Evolutionary conservation across 1,140 invertebrate genomes (phyloP).

Genomic region (Drosophila leontia): DNA sequence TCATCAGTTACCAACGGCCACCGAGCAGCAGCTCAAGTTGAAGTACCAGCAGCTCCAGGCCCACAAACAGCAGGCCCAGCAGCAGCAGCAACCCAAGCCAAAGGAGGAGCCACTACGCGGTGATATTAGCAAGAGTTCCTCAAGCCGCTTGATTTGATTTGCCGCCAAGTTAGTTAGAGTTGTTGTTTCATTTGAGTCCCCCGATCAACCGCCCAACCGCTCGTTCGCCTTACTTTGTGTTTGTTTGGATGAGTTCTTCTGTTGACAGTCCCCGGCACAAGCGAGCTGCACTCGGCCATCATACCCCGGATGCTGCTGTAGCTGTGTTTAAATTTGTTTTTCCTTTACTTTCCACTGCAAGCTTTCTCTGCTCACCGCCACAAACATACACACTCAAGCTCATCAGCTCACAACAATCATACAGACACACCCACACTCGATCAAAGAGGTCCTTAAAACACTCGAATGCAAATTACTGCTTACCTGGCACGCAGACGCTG

Average conservation of each 20-base stretch:
- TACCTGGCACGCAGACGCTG: slow-evolving; percentile 47
- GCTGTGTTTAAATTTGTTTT: slow-evolving; percentile 23
- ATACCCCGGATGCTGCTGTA: slow-evolving; percentile 12
- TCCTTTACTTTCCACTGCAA: slow-evolving; percentile 32
- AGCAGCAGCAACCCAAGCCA: slow-evolving; percentile 48
- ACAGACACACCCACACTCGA: slow-evolving; percentile 7
- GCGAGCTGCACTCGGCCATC: slow-evolving; percentile 34
- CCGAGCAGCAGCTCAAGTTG: slow-evolving; percentile 60
- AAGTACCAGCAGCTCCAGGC: slow-evolving; percentile 60
- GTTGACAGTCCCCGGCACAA: slow-evolving; percentile 28
- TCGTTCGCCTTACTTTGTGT: slow-evolving; percentile 35
- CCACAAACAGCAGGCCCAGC: slow-evolving; percentile 51
- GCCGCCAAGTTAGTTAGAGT: slow-evolving; percentile 79
- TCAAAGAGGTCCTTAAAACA: slow-evolving; percentile 25
- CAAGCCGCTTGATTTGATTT: slow-evolving; percentile 82
- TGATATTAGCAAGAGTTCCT: slow-evolving; percentile 78
- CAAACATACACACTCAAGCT: slow-evolving; percentile 6
- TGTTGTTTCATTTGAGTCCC: slow-evolving; percentile 62
- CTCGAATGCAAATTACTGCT: slow-evolving; percentile 49
- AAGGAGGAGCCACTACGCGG: slow-evolving; percentile 73
- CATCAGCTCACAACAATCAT: slow-evolving; percentile 19
- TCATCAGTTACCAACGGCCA: slow-evolving; percentile 54
- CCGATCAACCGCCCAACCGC: slow-evolving; percentile 11
- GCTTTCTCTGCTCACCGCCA: slow-evolving; percentile 30
- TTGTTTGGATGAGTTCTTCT: slow-evolving; percentile 18